A percentile compares a stretch with the other conserved stretches of the same genome.
Evolutionary conservation across 1,140 invertebrate genomes (phyloP).

Genomic region (Oryzaephilus surinamensis): DNA sequence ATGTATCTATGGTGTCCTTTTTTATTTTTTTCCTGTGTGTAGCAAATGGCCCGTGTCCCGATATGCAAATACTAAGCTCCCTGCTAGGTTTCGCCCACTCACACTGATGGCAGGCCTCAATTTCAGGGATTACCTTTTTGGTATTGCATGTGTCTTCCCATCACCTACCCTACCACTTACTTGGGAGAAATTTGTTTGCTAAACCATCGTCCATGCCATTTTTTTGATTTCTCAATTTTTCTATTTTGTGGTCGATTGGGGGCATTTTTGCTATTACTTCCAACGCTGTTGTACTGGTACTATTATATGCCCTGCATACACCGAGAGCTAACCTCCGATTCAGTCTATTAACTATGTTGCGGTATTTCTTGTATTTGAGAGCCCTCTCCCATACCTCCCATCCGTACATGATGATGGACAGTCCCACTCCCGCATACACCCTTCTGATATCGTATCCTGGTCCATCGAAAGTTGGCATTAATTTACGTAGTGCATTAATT

Average conservation of each 20-base stretch:
- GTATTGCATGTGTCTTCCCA: slow-evolving; percentile 17
- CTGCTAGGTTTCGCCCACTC: slow-evolving; percentile 13
- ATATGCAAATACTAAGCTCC: slow-evolving; percentile 15
- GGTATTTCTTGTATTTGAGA: slow-evolving; percentile 7
- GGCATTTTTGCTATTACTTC: slow-evolving; percentile 11
- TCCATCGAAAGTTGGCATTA: slow-evolving; percentile 23
- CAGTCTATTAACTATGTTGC: slow-evolving; percentile 15
- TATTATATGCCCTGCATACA: slow-evolving; percentile 14
- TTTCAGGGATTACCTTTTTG: slow-evolving; percentile 11
- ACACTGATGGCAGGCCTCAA: slow-evolving; percentile 12
- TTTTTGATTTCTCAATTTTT: slow-evolving; percentile 1
- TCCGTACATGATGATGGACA: slow-evolving; percentile 21
- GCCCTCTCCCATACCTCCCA: slow-evolving; percentile 13
- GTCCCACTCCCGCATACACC: slow-evolving; percentile 15
- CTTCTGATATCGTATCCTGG: slow-evolving; percentile 14
- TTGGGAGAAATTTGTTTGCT: neutral
- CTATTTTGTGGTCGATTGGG: slow-evolving; percentile 12
- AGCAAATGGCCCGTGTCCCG: slow-evolving; percentile 19
- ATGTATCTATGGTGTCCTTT: slow-evolving; percentile 5
- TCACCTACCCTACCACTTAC: slow-evolving; percentile 11
- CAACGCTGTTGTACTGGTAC: slow-evolving; percentile 14
- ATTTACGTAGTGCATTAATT: slow-evolving; percentile 11
- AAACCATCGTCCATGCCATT: slow-evolving; percentile 6
- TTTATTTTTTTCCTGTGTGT: slow-evolving; percentile 9
- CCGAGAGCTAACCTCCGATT: slow-evolving; percentile 12